A percentile compares a stretch with the other conserved stretches of the same genome.
Conservation (phyloP, 2,888 invertebrate genomes). For the Aricia artaxerxes region DNA sequence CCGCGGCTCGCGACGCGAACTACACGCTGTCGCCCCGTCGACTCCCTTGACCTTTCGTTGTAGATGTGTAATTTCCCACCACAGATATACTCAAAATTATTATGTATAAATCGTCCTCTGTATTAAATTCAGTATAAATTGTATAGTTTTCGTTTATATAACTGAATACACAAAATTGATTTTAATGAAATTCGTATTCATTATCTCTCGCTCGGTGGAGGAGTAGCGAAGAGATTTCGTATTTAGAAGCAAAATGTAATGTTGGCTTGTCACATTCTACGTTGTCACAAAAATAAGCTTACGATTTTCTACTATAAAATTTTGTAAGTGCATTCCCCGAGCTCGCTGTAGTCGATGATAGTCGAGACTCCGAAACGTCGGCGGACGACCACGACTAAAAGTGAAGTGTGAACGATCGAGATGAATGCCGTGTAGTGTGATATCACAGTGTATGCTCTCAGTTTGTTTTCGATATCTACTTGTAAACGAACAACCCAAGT, state of each 20-base stretch:
- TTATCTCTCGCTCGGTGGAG: background rate
- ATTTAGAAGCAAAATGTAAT: background rate
- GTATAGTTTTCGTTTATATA: slow-evolving; percentile 17
- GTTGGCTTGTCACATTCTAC: background rate
- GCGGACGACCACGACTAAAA: background rate
- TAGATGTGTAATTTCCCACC: slow-evolving; percentile 23
- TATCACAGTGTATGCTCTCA: slow-evolving; percentile 29
- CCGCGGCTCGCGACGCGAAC: background rate
- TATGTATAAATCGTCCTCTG: slow-evolving; percentile 7
- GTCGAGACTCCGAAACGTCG: background rate
- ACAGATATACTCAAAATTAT: slow-evolving; percentile 26
- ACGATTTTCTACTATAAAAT: background rate
- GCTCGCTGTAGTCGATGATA: background rate
- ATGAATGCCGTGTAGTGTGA: background rate
- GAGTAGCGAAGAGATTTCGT: background rate
- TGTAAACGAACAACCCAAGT: slow-evolving; percentile 38
- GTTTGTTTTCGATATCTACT: background rate
- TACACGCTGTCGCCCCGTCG: background rate
- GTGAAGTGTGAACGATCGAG: background rate
- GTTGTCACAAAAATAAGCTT: background rate
- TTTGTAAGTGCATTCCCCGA: background rate
- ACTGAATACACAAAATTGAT: slow-evolving; percentile 19
- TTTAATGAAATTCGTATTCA: background rate
- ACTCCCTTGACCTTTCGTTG: slow-evolving; percentile 1
- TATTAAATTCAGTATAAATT: slow-evolving; percentile 10